Conservation (phyloP, 2,888 invertebrate genomes). For the Fabriciana adippe region DNA sequence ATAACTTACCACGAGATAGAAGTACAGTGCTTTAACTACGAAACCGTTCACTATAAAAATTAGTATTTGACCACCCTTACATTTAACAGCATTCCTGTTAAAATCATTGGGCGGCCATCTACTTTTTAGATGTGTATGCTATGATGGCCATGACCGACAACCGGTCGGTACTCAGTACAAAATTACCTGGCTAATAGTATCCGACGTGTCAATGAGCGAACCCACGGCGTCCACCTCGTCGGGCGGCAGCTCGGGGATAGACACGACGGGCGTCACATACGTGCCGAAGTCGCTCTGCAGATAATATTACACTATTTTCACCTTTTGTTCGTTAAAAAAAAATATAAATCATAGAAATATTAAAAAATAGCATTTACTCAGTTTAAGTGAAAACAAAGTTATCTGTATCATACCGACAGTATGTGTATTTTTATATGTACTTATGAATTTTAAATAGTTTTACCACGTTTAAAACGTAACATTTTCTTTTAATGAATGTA, state of each 20-base stretch:
- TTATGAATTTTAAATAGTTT: no score
- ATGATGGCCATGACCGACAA: neutral
- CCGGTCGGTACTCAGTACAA: neutral
- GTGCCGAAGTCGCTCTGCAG: constrained; percentile 94
- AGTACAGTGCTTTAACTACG: no score
- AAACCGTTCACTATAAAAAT: no score
- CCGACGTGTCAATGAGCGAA: constrained; percentile 86
- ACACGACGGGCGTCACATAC: constrained; percentile 96
- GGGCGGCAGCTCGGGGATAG: constrained; percentile 87
- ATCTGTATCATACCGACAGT: no score
- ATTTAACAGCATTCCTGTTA: neutral
- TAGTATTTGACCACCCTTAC: no score
- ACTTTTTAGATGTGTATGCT: neutral
- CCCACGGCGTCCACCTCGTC: constrained; percentile 83
- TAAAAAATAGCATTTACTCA: neutral
- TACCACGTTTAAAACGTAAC: no score
- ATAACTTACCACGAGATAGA: no score
- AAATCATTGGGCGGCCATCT: constrained; percentile 27
- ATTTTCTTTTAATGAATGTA: no score
- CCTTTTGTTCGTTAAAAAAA: no score
- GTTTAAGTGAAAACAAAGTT: no score
- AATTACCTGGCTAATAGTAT: constrained; percentile 76
- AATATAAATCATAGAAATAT: neutral
- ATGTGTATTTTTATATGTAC: no score
- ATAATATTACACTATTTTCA: no score